phyloP scores from a whole-genome alignment of 2,113 vertebrate genomes.

The Irena cyanogastra region DNA sequence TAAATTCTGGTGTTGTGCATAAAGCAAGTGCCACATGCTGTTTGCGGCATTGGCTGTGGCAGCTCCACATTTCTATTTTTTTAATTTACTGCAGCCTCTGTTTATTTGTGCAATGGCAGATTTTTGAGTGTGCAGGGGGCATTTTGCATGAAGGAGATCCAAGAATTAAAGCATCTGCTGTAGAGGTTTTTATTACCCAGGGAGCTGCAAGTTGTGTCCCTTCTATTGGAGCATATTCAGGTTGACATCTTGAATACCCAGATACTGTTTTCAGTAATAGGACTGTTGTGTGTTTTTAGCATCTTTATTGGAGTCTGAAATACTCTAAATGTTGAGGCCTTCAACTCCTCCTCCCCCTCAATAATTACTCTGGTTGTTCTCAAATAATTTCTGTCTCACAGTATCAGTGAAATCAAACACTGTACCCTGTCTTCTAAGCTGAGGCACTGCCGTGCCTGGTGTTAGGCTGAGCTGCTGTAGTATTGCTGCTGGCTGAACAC shows the following conservation, averaged over 20 bases:
- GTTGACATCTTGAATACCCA: slow-evolving; percentile 24
- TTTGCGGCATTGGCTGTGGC: not conserved
- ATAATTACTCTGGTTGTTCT: not conserved
- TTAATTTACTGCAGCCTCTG: slow-evolving; percentile 14
- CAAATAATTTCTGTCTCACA: not conserved
- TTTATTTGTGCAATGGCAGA: not conserved
- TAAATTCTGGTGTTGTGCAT: not conserved
- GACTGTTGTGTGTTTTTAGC: not conserved
- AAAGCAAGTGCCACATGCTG: not conserved
- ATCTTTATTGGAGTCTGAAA: not conserved
- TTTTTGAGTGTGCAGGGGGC: not conserved
- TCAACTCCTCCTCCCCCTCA: not conserved
- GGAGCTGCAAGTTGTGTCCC: not conserved
- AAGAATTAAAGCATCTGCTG: slow-evolving; percentile 8
- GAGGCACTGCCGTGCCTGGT: not conserved
- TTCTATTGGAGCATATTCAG: slow-evolving; percentile 29
- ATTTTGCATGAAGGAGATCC: not conserved
- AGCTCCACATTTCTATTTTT: not conserved
- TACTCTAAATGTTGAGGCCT: not conserved
- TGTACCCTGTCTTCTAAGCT: not conserved
- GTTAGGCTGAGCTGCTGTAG: not conserved
- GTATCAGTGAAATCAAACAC: not conserved
- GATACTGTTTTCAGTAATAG: not conserved
- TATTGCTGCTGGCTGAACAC: not conserved
- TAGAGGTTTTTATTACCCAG: not conserved